A percentile compares a stretch with the other conserved stretches of the same genome.
phyloP scores from a whole-genome alignment of 2,888 invertebrate genomes.

The Eilema griseolum region DNA sequence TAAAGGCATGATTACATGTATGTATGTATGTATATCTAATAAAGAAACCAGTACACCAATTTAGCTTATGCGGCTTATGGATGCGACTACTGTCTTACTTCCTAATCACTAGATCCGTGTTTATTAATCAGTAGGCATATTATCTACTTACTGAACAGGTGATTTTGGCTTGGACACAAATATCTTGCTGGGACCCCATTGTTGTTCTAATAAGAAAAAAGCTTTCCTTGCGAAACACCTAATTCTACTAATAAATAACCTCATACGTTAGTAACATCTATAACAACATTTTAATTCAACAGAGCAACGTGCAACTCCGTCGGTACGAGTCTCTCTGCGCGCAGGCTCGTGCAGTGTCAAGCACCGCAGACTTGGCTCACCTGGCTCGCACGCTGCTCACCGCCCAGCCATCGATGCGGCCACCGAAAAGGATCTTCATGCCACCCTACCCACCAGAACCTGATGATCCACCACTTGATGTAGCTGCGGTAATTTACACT shows the following conservation, averaged over 20 bases:
- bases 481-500: constrained; percentile 70
- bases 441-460: constrained; percentile 84
- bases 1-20: too few relatives aligned
- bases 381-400: constrained; percentile 93
- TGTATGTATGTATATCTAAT: too few relatives aligned
- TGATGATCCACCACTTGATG: constrained; percentile 79
- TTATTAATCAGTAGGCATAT: too few relatives aligned
- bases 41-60: constrained; percentile 73
- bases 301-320: constrained; percentile 94
- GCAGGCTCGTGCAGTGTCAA: constrained; percentile 92
- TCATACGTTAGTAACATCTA: background rate
- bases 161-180: too few relatives aligned
- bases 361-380: constrained; percentile 91
- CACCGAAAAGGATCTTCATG: constrained; percentile 89
- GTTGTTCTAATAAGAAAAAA: too few relatives aligned
- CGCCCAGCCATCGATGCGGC: constrained; percentile 88
- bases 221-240: too few relatives aligned
- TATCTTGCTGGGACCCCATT: too few relatives aligned
- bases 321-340: constrained; percentile 93
- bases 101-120: too few relatives aligned
- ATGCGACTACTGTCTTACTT: too few relatives aligned
- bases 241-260: background rate
- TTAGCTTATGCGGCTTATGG: too few relatives aligned
- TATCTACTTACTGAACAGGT: too few relatives aligned
- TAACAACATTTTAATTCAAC: constrained; percentile 45